Evolutionary conservation across 2,797 vertebrate species (phyloP).

Genomic region (Squalus acanthias): DNA sequence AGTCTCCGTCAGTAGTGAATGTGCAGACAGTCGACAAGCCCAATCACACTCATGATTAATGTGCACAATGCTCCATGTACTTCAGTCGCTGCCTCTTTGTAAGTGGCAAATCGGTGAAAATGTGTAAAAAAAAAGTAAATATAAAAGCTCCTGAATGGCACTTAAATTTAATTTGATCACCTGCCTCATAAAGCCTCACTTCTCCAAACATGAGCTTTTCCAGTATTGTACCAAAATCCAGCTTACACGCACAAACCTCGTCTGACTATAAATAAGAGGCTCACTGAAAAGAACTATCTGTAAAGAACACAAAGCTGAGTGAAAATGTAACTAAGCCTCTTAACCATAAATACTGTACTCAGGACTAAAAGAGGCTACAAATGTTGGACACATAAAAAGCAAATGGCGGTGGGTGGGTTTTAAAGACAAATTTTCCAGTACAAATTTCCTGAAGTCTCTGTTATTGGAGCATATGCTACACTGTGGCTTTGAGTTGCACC

Average conservation of each 20-base stretch:
- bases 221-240: not conserved
- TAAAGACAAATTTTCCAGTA: not conserved
- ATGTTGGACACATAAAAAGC: not conserved
- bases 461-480: not conserved
- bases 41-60: not conserved
- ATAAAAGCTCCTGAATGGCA: constrained; percentile 12
- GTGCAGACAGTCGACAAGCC: not conserved
- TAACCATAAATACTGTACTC: not conserved
- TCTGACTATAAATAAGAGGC: constrained; percentile 6
- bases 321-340: not conserved
- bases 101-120: not conserved
- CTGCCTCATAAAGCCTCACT: not conserved
- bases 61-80: not conserved
- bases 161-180: not conserved
- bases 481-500: not conserved
- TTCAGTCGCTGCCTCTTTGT: not conserved
- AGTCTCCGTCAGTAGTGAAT: not conserved
- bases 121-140: not conserved
- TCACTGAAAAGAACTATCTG: not conserved
- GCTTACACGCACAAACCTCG: not conserved
- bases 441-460: not conserved
- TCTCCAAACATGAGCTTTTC: not conserved
- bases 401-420: not conserved
- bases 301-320: not conserved
- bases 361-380: not conserved